Conservation (phyloP, 2,888 invertebrate species). For the Coenonympha glycerion region DNA sequence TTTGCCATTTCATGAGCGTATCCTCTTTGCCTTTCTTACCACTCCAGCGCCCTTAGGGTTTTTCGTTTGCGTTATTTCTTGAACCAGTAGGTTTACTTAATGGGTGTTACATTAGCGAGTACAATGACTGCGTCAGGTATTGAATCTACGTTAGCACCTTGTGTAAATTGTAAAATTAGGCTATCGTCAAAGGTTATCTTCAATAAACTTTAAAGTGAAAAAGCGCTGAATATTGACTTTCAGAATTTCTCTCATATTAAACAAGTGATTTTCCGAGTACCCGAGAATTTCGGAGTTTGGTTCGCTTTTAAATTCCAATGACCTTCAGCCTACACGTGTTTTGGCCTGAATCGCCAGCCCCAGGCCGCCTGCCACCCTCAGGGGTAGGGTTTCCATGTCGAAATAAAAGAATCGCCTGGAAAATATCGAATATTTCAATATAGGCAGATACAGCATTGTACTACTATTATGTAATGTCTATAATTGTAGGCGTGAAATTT, state of each 20-base stretch:
- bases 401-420: slow-evolving; percentile 9
- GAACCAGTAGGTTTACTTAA: too few species aligned
- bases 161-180: too few species aligned
- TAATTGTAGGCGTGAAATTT: too few species aligned
- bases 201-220: neutral
- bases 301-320: slow-evolving; percentile 22
- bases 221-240: neutral
- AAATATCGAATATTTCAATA: slow-evolving; percentile 2
- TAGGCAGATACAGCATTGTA: neutral
- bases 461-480: too few species aligned
- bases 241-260: neutral
- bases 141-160: too few species aligned
- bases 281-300: slow-evolving; percentile 9
- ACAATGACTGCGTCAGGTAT: too few species aligned
- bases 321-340: slow-evolving; percentile 44
- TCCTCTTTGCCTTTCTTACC: too few species aligned
- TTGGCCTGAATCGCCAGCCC: slow-evolving; percentile 39
- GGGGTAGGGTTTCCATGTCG: slow-evolving; percentile 25
- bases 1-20: too few species aligned
- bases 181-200: too few species aligned
- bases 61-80: too few species aligned
- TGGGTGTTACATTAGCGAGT: too few species aligned
- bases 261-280: neutral
- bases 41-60: too few species aligned
- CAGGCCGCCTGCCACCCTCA: slow-evolving; percentile 29